Evolutionary conservation across 2,888 invertebrate species (phyloP).

Genomic region (Tachina lurida): DNA sequence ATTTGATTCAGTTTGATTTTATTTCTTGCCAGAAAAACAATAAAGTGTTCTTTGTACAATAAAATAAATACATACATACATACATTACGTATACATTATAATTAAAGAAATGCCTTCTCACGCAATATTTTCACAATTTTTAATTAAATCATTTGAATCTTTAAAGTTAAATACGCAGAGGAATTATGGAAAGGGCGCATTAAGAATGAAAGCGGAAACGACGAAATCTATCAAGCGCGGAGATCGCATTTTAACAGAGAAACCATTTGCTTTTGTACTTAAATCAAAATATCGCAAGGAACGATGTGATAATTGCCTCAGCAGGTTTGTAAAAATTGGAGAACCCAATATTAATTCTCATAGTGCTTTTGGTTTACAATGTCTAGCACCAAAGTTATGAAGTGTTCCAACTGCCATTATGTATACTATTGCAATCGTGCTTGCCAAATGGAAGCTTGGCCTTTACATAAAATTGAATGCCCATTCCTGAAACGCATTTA

Average conservation of each 20-base stretch:
- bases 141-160: conserved; percentile 49
- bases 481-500: conserved; percentile 87
- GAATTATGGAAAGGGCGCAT: conserved; percentile 13
- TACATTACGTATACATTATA: neutral
- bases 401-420: conserved; percentile 93
- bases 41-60: conserved; percentile 22
- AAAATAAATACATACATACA: neutral
- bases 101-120: conserved; percentile 53
- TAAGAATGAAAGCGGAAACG: conserved; percentile 62
- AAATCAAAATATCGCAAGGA: conserved; percentile 88
- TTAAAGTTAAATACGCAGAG: conserved; percentile 28
- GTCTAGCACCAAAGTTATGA: conserved; percentile 87
- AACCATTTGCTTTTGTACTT: conserved; percentile 90
- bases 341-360: neutral
- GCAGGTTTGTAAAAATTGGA: conserved; percentile 84
- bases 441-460: conserved; percentile 93
- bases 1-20: conserved; percentile 51
- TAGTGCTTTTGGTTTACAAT: neutral
- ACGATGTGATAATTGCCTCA: conserved; percentile 90
- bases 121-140: conserved; percentile 60
- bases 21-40: conserved; percentile 54
- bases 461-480: conserved; percentile 93
- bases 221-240: conserved; percentile 83
- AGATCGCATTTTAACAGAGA: conserved; percentile 87
- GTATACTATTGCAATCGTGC: conserved; percentile 91